Evolutionary conservation across 2,888 invertebrate genomes (phyloP), one percentile per base, ranked within the genome.

Genomic region (Acronicta psi): DNA sequence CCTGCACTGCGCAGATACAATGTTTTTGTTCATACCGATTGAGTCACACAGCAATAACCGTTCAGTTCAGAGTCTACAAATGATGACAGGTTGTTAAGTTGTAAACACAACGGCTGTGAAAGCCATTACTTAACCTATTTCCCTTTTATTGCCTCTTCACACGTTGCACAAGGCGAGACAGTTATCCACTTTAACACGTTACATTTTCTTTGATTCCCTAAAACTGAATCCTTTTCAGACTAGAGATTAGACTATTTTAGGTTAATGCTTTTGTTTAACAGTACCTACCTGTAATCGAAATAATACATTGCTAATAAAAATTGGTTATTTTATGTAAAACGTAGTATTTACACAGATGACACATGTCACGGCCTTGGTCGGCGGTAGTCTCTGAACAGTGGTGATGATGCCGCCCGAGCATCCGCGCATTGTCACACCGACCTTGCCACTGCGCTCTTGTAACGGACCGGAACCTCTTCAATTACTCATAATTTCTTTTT

Each of bases 381-480:
- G 17, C 53, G 47, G 34, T 46, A 58, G 42, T 59, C 25, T 65
- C 51, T 46, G 52, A 42, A 36, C 16, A 16, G 54, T 43, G 37
- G 41, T 31, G 36, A 16, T 17, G 34, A 10, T 42, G 41, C 17
- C 34, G 57, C 42, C 18, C 43, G 62, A 49, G 44, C 54, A 69
- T 72, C 66, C 58, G 46, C 41, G 17, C 56, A 62, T 64, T 63
- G 71, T 62, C 55, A 51, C 47, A 42, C 13, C 46, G 50, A 63
- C 69, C 69, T 70, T 72, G 69, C 25, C 49, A 68, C 49, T 72
- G 54, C 58, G 51, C 50, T 59, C 53, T 71, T 71, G 70, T 58
- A 31, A n/a, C 40, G 23, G 41, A 59, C 42, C 60, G 60, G 56
- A 66, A 60, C 13, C 29, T 59, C 45, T 69, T 46, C 17, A 59